Evolutionary conservation across 2,888 invertebrate species (phyloP), one percentile per base, ranked within the genome.

Genomic region (Himalopsyche anomala): DNA sequence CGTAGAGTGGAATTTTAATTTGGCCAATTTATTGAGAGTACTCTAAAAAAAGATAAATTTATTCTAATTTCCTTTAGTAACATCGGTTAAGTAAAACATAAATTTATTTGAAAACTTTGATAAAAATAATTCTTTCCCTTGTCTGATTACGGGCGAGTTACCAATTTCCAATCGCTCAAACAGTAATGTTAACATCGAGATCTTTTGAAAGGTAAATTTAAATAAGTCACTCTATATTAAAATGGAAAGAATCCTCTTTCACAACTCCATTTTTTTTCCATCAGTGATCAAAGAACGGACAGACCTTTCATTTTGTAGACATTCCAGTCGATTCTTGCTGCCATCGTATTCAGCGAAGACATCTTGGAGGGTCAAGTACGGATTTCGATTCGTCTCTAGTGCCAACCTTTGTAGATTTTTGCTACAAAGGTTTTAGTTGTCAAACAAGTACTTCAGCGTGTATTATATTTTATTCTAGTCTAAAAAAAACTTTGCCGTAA

Each of bases 401-500:
- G 38, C 80, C 42, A 17, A 80, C 80, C 80, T 45, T 80, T 45
- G 45, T 42, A 80, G 42, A 38, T 15, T 36, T 38, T 45, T 12
- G 11, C 38, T 36, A 81, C 36, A 51, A 81, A n/a, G 82, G 82
- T 51, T 81, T 51, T 36, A 17, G 45, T 81, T 51, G 42, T 81
- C 82, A 81, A 81, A 51, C 38, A 54, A 51, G 17, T 19, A 81
- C 51, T 81, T 45, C 3, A 45, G 54, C n/a, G n/a, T 51, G 82
- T 81, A 81, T 81, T 5, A 28, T 81, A 81, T 81, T 81, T 81
- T 62, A 62, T 81, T 81, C 54, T 28, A n/a, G n/a, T n/a, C 42
- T 11, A 2, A 42, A 36, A n/a, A 40, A 36, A 80, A 45, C 42
- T 28, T 80, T 36, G 19, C 36, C 40, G 8, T 80, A 80, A 80